These are phyloP conservation scores for Dicerorhinus sumatrensis DNA, from an alignment of 2,113 vertebrate genomes.

Conservation along the genomic window DNA sequence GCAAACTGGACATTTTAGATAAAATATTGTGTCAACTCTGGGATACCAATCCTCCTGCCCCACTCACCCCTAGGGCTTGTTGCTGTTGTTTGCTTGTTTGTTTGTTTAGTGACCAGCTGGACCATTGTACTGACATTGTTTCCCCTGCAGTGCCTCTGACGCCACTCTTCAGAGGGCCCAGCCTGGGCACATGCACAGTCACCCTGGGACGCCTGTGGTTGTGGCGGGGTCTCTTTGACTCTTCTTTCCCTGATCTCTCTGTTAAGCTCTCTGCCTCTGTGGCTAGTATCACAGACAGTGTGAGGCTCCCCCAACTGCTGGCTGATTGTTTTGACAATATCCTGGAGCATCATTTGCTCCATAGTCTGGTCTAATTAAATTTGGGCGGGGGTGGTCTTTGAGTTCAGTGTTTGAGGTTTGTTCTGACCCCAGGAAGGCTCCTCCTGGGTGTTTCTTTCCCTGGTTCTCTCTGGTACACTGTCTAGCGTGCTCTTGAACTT, in stretches of 20 bases:
- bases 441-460: not conserved
- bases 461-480: not conserved
- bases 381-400: not conserved
- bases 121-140: too few species aligned
- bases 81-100: not conserved
- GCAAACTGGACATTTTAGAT: not conserved
- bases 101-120: not conserved
- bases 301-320: not conserved
- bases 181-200: not conserved
- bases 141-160: not conserved
- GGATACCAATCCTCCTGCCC: too few species aligned
- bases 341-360: too few species aligned
- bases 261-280: not conserved
- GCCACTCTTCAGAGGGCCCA: too few species aligned
- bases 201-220: fast-evolving
- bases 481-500: not conserved
- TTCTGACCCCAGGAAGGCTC: not conserved
- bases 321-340: not conserved
- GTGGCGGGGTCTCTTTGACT: not conserved
- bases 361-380: not conserved
- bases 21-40: not conserved
- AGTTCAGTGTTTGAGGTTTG: not conserved
- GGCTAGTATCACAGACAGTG: not conserved
- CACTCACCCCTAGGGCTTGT: not conserved
- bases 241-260: not conserved